Evolutionary conservation across 2,888 invertebrate genomes (phyloP), one percentile per base, ranked within the genome.

Genomic region (Orchesellides sinensis): DNA sequence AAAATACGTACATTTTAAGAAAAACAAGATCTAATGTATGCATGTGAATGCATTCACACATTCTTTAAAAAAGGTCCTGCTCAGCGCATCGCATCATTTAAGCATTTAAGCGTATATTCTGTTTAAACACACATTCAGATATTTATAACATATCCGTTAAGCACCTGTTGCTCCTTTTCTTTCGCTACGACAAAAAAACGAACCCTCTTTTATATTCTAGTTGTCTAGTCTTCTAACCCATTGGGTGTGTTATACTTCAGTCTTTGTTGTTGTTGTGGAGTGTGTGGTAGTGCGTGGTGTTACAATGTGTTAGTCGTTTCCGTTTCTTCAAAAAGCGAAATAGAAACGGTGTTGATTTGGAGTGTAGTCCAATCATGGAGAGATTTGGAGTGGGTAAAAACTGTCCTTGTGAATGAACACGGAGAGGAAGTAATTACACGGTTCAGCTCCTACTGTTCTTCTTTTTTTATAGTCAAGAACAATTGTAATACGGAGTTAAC

Each of bases 341-440:
- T n/a, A 21, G 52, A 2, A 17, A 47, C 47, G 19, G 19, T 21
- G 19, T n/a, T 17, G 17, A 21, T n/a, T 8, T 17, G 8, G 19
- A 21, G 52, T 52, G 21, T 52, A 8, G 8, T 17, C 19, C 52
- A 17, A 52, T 52, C n/a, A 52, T 52, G 17, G 8, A 8, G 52
- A 52, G 52, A 52, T 52, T n/a, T 52, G 52, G 17, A 52, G 52
- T 21, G 23, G 10, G 45, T 65, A 29, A 25, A 63, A 32, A 35
- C 19, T 32, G 40, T 45, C 23, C 8, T 47, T n/a, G 29, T 54
- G 72, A 35, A 56, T 77, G 75, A 77, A 59, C 45, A 65, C 29
- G 69, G 70, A 75, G 56, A 74, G 83, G 78, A 78, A 73, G 69
- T 83, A 68, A 83, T 83, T 83, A 63, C 83, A 83, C 68, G 79